These are phyloP conservation scores for Malurus alboscapulatus DNA, from an alignment of 2,113 vertebrate genomes.

Conservation along the genomic window DNA sequence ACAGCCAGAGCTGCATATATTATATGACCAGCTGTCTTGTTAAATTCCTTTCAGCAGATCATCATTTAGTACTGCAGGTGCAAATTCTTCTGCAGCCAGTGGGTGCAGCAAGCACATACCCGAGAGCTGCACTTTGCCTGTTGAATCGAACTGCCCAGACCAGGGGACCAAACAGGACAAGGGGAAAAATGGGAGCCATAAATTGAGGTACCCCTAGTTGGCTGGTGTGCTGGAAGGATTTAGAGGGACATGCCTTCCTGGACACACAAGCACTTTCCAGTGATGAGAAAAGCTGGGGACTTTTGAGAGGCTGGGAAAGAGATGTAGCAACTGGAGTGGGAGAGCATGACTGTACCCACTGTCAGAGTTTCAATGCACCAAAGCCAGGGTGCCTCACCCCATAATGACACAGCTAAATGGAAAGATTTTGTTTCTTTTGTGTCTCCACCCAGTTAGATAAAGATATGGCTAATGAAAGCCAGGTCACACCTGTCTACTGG, in stretches of 20 bases:
- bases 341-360: conserved; percentile 49
- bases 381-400: conserved; percentile 58
- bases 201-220: fast-evolving
- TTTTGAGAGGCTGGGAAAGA: background rate
- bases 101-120: background rate
- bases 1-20: background rate
- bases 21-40: background rate
- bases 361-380: conserved; percentile 65
- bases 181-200: background rate
- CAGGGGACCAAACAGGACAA: background rate
- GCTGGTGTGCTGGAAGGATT: background rate
- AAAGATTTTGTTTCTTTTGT: conserved; percentile 59
- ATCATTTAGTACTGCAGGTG: background rate
- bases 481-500: conserved; percentile 66
- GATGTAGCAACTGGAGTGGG: conserved; percentile 47
- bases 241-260: background rate
- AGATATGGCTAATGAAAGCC: conserved; percentile 43
- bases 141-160: background rate
- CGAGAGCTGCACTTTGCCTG: background rate
- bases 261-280: background rate
- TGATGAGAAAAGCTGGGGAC: background rate
- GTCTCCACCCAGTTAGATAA: conserved; percentile 67
- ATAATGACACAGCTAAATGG: conserved; percentile 62
- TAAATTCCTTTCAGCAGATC: background rate
- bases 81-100: background rate